These are phyloP conservation scores for Naso thynnoides DNA, from an alignment of 2,797 vertebrate genomes.

Conservation along the genomic window DNA sequence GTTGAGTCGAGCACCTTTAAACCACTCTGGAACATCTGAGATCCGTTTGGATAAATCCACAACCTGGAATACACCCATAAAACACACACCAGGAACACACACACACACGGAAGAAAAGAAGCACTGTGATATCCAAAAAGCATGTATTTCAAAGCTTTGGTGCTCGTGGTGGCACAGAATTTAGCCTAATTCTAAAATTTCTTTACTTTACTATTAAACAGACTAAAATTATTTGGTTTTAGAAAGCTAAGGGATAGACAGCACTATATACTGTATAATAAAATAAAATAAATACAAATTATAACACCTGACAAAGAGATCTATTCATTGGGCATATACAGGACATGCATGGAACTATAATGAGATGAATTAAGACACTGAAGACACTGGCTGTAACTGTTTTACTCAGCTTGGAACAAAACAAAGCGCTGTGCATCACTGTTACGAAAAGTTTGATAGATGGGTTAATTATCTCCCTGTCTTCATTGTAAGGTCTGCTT, in stretches of 20 bases:
- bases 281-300: not conserved
- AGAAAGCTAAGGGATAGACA: not conserved
- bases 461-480: not conserved
- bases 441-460: not conserved
- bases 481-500: not conserved
- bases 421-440: not conserved
- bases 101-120: slow-evolving; percentile 4
- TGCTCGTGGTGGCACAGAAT: not conserved
- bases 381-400: not conserved
- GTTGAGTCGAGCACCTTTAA: slow-evolving; percentile 93
- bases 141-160: not conserved
- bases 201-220: not conserved
- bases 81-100: slow-evolving; percentile 30
- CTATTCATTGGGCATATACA: no score
- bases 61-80: slow-evolving; percentile 81
- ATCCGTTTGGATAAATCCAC: slow-evolving; percentile 91
- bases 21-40: slow-evolving; percentile 94
- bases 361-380: no score
- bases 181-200: not conserved
- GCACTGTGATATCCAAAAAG: not conserved
- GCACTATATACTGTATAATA: no score
- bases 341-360: no score
- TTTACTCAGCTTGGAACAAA: not conserved
- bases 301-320: not conserved
- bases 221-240: not conserved